Conservation (phyloP, 2,888 invertebrate genomes). For the Aspidiotus rigidus region DNA sequence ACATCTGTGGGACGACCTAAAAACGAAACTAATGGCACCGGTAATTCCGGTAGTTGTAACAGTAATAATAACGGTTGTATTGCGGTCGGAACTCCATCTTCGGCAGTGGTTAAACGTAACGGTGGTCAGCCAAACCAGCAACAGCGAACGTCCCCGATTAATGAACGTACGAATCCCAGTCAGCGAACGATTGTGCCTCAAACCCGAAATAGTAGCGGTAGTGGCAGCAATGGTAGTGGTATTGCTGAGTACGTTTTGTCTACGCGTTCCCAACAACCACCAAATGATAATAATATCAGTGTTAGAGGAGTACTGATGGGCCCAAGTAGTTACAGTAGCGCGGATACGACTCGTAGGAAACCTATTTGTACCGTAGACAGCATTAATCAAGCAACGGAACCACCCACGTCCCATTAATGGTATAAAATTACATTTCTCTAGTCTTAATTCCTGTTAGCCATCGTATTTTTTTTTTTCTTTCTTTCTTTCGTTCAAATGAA, state of each 20-base stretch:
- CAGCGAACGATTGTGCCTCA: conserved; percentile 8
- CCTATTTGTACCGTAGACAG: conserved; percentile 31
- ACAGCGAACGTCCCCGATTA: conserved; percentile 19
- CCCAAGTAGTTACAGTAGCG: conserved; percentile 14
- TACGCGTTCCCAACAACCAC: conserved; percentile 21
- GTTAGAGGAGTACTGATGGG: conserved; percentile 28
- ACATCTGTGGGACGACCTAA: background rate
- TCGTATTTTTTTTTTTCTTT: conserved; percentile 23
- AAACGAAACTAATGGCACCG: background rate
- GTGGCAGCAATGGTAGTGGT: background rate
- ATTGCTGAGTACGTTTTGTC: conserved; percentile 17
- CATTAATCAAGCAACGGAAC: conserved; percentile 31
- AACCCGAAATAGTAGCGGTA: background rate
- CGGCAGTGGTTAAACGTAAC: conserved; percentile 17
- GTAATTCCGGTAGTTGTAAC: background rate
- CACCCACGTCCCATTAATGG: conserved; percentile 31
- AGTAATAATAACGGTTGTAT: background rate
- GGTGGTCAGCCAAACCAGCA: background rate
- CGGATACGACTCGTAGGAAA: conserved; percentile 31
- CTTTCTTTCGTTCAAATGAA: conserved; percentile 10
- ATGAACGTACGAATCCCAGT: conserved; percentile 12
- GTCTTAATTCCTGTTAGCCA: conserved; percentile 33
- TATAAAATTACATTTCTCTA: conserved; percentile 17
- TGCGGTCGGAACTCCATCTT: background rate
- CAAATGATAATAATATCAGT: conserved; percentile 19